Evolutionary conservation across 2,113 vertebrate species (phyloP), one percentile per base, ranked within the genome.

Genomic region (Chloropsis cyanopogon): DNA sequence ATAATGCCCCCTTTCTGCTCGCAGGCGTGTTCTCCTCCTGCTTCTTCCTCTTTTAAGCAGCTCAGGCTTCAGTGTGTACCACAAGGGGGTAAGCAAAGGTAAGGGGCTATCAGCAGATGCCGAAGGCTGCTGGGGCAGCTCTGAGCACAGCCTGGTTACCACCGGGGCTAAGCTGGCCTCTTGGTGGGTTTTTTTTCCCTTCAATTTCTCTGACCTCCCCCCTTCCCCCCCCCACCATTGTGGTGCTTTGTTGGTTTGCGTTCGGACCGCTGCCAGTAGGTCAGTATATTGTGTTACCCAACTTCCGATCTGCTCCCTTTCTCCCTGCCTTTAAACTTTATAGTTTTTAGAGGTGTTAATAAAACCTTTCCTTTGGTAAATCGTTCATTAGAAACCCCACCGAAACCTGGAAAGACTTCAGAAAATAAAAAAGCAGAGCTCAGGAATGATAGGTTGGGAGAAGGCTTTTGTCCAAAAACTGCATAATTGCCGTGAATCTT

Each of bases 341-440:
- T 35, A 37, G 93, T n/a, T 90, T 95, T 70, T 41, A 56, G 76
- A 92, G 90, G 93, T 96, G 95, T 95, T 96, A 96, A 97, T 97
- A 86, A 96, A 95, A 93, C 64, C 92, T 93, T 97, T 96, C 94
- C 93, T 93, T 95, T 88, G 56, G 88, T 68, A 86, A 94, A 81
- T 73, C 63, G 90, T 88, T 94, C 93, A n/a, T 92, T 90, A 93
- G 76, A 77, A 95, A 70, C 46, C 79, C 29, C 79, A 80, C 68
- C 3, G 82, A 94, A 96, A 94, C 31, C 84, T 94, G 87, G 94
- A 95, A 85, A 73, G 70, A 59, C 66, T 90, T 94, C 94, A 95
- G 37, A 8, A 41, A 70, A 71, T 19, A 54, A 57, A 42, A 24
- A 23, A 16, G 2, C 70, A 54, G 33, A 1, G 10, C 25, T 87